Base-by-base conservation (phyloP, 1,140 invertebrate species). In the Ylistrum balloti region DNA sequence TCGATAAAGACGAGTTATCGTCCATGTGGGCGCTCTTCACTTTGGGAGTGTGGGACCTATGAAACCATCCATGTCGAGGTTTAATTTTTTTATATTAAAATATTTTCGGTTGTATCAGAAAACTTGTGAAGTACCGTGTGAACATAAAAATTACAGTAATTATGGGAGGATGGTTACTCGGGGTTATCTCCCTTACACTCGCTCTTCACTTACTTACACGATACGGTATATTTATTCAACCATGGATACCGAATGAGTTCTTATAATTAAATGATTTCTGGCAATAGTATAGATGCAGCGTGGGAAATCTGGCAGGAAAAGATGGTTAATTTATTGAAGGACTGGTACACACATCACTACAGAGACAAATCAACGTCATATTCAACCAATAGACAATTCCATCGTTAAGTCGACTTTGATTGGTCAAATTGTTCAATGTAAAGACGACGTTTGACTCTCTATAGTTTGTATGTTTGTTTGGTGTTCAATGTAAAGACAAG, bases 221-320 rank as follows among this genome's bases (percentile, higher is more conserved):
- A 74, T 74, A 74, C 56, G 56, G 22, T 74, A n/a, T 28, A 74
- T 28, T 74, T n/a, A 74, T 74, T 74, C 56, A 28, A 74, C 56
- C 22, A 74, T n/a, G 56, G 56, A 48, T 28, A 5, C 56, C 22
- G n/a, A 5, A 5, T 74, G 22, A 74, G 17, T n/a, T 74, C 28
- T 74, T 74, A 74, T 74, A 74, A 74, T 74, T 74, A n/a, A 74
- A 74, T 74, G n/a, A 74, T 74, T 74, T 74, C n/a, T 74, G 56
- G 56, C 56, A 74, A 28, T 74, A 74, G 22, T 74, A 17, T 74
- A 74, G 56, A 74, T 74, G 56, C 11, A 3, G 22, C 56, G 56
- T 74, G 56, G 56, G 56, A 74, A 74, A 74, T 74, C 56, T 74
- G 17, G 22, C 17, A 22, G 56, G 17, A 28, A 28, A 17, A 74